Percentiles rank a stretch among this genome's conserved stretches.
Evolutionary conservation across 2,797 vertebrate species (phyloP).

Genomic region (Phoxinus dragarum): DNA sequence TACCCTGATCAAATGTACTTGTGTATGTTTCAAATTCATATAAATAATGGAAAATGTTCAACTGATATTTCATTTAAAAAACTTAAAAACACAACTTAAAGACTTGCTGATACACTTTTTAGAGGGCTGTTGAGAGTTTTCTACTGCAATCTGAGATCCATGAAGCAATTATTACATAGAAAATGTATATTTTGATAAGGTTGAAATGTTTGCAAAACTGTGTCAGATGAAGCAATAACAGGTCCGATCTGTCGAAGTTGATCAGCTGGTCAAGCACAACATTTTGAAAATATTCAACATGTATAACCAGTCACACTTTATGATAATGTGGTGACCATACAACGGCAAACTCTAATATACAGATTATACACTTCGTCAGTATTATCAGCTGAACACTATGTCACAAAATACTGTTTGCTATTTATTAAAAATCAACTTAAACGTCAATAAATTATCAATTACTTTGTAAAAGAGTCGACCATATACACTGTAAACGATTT

Average conservation of each 20-base stretch:
- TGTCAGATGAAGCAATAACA: conserved; percentile 39
- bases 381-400: conserved; percentile 59
- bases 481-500: conserved; percentile 68
- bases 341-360: conserved; percentile 8
- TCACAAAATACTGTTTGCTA: conserved; percentile 16
- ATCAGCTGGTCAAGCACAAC: conserved; percentile 7
- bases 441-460: conserved; percentile 38
- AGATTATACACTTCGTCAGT: conserved; percentile 62
- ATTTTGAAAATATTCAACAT: neutral
- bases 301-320: neutral
- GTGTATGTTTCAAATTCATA: neutral
- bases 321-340: conserved; percentile 18
- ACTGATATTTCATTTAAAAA: neutral
- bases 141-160: neutral
- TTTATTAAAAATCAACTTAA: conserved; percentile 31
- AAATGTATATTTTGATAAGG: conserved; percentile 21
- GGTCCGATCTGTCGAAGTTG: neutral
- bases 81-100: neutral
- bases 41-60: neutral
- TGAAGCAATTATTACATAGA: conserved; percentile 15
- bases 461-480: conserved; percentile 59
- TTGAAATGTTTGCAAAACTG: conserved; percentile 15
- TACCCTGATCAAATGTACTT: neutral
- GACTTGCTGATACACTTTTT: neutral
- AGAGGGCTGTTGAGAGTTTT: conserved; percentile 11